phyloP scores from a whole-genome alignment of 1,140 invertebrate species.

The Ostrea edulis region DNA sequence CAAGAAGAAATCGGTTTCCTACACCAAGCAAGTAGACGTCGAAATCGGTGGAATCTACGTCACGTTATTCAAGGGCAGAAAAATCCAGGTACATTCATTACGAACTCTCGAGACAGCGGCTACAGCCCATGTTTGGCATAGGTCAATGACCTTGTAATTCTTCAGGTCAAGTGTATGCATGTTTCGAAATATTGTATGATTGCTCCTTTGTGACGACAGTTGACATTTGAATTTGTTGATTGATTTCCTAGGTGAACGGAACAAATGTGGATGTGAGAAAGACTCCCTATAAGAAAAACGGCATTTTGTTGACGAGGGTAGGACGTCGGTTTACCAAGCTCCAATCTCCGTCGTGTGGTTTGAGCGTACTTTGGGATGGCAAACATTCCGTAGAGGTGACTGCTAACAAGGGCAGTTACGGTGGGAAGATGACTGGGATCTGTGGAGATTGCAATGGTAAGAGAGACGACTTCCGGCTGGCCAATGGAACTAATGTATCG shows the following conservation, averaged over 20 bases:
- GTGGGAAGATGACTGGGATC: conserved; percentile 80
- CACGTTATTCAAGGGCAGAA: conserved; percentile 1
- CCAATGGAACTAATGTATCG: conserved; percentile 56
- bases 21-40: neutral
- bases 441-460: conserved; percentile 66
- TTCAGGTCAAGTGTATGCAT: no score
- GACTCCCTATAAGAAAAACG: neutral
- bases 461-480: conserved; percentile 57
- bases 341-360: conserved; percentile 51
- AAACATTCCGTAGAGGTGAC: conserved; percentile 83
- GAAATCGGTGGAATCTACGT: neutral
- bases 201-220: no score
- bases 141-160: no score
- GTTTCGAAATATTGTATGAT: no score
- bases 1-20: neutral
- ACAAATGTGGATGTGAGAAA: neutral
- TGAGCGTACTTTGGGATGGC: conserved; percentile 90
- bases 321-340: conserved; percentile 19
- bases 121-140: no score
- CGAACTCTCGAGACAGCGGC: neutral
- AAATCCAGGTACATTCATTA: neutral
- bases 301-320: neutral
- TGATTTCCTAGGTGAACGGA: neutral
- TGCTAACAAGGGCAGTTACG: conserved; percentile 88
- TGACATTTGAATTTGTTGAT: no score